Conservation (phyloP, 2,113 vertebrate species). For the Chloropsis hardwickii region DNA sequence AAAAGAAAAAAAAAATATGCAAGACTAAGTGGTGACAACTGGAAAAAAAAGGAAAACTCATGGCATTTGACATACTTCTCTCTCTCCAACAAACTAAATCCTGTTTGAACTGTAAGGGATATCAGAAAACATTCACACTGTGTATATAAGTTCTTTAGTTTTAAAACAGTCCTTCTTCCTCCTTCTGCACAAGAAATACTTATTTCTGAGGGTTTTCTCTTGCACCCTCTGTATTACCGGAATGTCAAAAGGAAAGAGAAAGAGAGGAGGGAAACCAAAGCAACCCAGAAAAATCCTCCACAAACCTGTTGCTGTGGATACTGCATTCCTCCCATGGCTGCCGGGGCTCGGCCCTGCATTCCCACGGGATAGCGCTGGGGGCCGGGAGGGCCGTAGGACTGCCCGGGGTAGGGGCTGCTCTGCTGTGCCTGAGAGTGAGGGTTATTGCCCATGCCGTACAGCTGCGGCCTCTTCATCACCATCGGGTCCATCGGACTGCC, state of each 20-base stretch:
- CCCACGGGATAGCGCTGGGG: constrained; percentile 90
- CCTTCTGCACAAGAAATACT: background rate
- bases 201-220: background rate
- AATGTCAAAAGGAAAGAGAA: background rate
- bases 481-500: constrained; percentile 94
- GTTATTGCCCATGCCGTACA: constrained; percentile 89
- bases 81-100: background rate
- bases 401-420: constrained; percentile 85
- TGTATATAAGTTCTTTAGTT: background rate
- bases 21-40: background rate
- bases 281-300: constrained; percentile 22
- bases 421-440: constrained; percentile 87
- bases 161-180: background rate
- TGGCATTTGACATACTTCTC: background rate
- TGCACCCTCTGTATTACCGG: background rate
- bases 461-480: constrained; percentile 95
- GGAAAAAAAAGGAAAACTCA: background rate
- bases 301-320: constrained; percentile 94
- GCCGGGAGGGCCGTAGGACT: constrained; percentile 86
- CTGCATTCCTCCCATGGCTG: constrained; percentile 87
- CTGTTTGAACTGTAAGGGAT: background rate
- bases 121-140: background rate
- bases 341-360: constrained; percentile 88
- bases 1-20: background rate
- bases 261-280: background rate